These are phyloP conservation scores for Porites evermanni DNA, from an alignment of 92 coral and sea anemone species.

Conservation along the genomic window DNA sequence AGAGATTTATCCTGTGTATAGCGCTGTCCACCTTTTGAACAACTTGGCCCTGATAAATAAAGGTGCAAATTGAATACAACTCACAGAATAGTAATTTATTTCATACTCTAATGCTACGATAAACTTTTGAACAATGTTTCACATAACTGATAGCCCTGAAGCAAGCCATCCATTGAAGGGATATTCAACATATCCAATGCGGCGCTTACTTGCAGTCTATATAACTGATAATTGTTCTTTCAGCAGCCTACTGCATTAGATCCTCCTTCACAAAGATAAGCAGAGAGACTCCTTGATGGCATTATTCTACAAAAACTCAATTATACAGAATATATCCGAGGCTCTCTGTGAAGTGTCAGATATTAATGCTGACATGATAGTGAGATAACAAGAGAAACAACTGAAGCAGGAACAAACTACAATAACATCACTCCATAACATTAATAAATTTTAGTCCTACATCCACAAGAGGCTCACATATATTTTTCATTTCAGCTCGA, in stretches of 20 bases:
- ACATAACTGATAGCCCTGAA: too few relatives aligned
- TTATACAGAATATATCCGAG: too few relatives aligned
- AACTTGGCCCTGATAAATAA: too few relatives aligned
- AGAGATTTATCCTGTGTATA: too few relatives aligned
- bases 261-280: neutral
- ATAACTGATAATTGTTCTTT: neutral
- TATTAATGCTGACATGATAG: too few relatives aligned
- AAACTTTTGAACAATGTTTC: neutral
- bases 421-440: neutral
- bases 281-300: neutral
- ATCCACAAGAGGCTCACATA: neutral
- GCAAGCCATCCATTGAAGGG: neutral
- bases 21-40: too few relatives aligned
- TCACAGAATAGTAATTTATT: too few relatives aligned
- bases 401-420: neutral
- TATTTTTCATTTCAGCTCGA: neutral
- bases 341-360: too few relatives aligned
- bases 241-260: neutral
- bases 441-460: too few relatives aligned
- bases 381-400: neutral
- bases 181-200: too few relatives aligned
- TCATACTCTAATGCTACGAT: neutral
- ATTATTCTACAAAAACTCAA: too few relatives aligned
- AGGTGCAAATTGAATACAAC: too few relatives aligned
- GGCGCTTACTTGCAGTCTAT: neutral